phyloP scores from a whole-genome alignment of 2,113 vertebrate genomes.

The Ardeotis arabs region DNA sequence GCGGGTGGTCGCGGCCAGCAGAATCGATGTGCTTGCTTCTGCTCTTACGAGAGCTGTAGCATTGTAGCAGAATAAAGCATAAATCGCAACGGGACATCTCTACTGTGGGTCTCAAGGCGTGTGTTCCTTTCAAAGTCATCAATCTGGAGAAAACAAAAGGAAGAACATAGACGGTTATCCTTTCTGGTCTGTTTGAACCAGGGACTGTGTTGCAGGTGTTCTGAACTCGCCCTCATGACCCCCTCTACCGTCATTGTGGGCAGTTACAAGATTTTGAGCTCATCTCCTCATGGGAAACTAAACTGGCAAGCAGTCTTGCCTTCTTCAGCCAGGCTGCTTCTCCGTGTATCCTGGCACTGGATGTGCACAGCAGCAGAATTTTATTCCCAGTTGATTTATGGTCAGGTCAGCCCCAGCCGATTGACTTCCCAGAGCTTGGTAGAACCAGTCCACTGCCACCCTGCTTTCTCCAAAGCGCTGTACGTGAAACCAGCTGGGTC shows the following conservation, averaged over 20 bases:
- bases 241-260: neutral
- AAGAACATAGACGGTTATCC: neutral
- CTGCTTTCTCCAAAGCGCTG: too few species aligned
- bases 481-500: neutral
- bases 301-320: neutral
- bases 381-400: neutral
- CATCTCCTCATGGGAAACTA: fast-evolving
- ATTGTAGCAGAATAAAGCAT: neutral
- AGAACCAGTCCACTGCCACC: neutral
- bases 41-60: neutral
- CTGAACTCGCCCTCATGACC: neutral
- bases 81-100: neutral
- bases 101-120: neutral
- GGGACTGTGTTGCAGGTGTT: neutral
- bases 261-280: neutral
- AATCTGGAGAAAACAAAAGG: neutral
- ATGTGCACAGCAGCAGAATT: neutral
- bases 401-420: neutral
- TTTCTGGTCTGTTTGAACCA: neutral
- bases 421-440: neutral
- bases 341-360: fast-evolving
- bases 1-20: neutral
- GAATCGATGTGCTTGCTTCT: neutral
- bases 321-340: neutral
- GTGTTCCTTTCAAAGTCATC: neutral